These are phyloP conservation scores for Galagoides demidoff DNA, from an alignment of 2,797 vertebrate genomes.

Conservation along the genomic window DNA sequence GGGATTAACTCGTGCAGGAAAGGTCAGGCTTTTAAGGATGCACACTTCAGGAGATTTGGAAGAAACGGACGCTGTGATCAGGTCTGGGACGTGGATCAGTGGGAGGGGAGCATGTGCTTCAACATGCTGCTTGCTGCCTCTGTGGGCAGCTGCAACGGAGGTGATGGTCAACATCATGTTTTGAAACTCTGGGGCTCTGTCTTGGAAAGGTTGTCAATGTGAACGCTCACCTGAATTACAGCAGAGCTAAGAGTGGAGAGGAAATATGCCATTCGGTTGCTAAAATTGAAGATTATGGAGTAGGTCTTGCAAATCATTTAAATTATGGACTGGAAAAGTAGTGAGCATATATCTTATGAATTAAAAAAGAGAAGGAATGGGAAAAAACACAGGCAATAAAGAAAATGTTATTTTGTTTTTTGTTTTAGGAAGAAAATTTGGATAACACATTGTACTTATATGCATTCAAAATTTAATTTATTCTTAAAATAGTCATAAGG, in stretches of 20 bases:
- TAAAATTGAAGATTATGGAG: not conserved
- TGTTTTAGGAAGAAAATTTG: not conserved
- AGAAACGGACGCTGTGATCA: not conserved
- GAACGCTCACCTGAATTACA: not conserved
- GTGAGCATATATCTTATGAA: not conserved
- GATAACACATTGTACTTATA: not conserved
- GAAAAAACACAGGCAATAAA: not conserved
- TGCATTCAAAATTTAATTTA: not conserved
- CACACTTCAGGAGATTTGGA: not conserved
- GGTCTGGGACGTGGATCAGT: not conserved
- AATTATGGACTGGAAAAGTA: not conserved
- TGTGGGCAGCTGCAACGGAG: not conserved
- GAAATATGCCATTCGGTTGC: not conserved
- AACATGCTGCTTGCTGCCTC: not conserved
- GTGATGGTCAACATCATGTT: not conserved
- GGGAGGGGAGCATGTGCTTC: not conserved
- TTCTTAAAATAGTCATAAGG: not conserved
- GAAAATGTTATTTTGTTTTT: not conserved
- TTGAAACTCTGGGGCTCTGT: not conserved
- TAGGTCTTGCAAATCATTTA: not conserved
- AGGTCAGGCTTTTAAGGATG: not conserved
- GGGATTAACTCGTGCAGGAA: not conserved
- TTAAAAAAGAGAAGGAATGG: not conserved
- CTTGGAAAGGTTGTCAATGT: not conserved
- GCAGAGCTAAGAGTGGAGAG: not conserved